phyloP scores from a whole-genome alignment of 1,140 invertebrate species.

The Camponotus floridanus region DNA sequence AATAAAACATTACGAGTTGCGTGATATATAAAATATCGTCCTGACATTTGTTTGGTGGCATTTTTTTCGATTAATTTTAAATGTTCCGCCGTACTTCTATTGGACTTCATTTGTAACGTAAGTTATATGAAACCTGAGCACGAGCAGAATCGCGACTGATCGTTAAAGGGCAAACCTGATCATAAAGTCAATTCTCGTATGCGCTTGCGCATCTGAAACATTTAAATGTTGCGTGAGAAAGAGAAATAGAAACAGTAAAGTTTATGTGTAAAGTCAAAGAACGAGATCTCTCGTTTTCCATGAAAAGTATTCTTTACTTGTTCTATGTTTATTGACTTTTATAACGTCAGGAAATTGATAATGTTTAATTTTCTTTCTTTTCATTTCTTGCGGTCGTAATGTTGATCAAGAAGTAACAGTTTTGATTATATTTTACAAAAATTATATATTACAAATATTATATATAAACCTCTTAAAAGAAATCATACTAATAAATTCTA shows the following conservation, averaged over 20 bases:
- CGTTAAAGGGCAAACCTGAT: background rate
- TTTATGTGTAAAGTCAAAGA: background rate
- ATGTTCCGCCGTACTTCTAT: background rate
- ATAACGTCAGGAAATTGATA: background rate
- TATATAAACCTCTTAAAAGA: background rate
- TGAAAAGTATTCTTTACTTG: conserved; percentile 21
- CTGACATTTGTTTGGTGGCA: conserved; percentile 5
- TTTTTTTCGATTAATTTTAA: background rate
- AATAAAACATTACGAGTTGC: conserved; percentile 1
- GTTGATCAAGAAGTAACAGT: background rate
- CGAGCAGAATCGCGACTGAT: conserved; percentile 16
- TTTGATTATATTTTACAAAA: background rate
- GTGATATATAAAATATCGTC: conserved; percentile 24
- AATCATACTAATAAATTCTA: no score
- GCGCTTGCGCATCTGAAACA: conserved; percentile 22
- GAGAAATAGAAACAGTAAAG: conserved; percentile 1
- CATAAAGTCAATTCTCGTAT: background rate
- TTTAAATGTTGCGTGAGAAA: conserved; percentile 23
- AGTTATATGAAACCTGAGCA: background rate
- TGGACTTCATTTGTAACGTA: background rate
- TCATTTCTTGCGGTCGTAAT: background rate
- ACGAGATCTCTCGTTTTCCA: conserved; percentile 6
- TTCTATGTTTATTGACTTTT: conserved; percentile 41
- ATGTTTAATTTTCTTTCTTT: conserved; percentile 24
- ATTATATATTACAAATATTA: background rate